phyloP scores from a whole-genome alignment of 2,113 vertebrate species.

The Serilophus lunatus region DNA sequence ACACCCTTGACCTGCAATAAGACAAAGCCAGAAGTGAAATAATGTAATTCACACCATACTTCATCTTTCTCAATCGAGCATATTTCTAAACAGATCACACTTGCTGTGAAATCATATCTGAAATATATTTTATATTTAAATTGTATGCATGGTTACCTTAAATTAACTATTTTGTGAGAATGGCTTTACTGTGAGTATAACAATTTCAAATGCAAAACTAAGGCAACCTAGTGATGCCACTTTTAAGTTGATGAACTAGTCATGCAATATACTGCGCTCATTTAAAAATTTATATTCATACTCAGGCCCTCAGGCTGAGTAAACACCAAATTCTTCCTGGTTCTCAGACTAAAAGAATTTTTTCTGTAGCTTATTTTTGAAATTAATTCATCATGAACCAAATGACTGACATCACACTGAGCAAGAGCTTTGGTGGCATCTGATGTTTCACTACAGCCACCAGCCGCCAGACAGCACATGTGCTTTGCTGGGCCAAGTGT shows the following conservation, averaged over 20 bases:
- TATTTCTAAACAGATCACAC: background rate
- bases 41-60: background rate
- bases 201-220: background rate
- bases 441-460: background rate
- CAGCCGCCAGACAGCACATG: rapidly evolving
- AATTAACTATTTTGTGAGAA: background rate
- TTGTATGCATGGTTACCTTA: background rate
- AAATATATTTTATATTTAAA: background rate
- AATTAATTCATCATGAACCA: background rate
- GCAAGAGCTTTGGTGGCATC: background rate
- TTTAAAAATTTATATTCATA: conserved; percentile 13
- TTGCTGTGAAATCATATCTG: background rate
- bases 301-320: background rate
- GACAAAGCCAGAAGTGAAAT: background rate
- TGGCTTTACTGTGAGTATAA: background rate
- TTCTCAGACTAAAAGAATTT: background rate
- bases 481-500: background rate
- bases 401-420: background rate
- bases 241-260: background rate
- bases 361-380: background rate
- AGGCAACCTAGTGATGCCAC: background rate
- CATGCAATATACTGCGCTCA: background rate
- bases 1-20: rapidly evolving
- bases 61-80: background rate
- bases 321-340: conserved; percentile 6